Conservation (phyloP, 2,797 vertebrate genomes). For the Podargus strigoides region DNA sequence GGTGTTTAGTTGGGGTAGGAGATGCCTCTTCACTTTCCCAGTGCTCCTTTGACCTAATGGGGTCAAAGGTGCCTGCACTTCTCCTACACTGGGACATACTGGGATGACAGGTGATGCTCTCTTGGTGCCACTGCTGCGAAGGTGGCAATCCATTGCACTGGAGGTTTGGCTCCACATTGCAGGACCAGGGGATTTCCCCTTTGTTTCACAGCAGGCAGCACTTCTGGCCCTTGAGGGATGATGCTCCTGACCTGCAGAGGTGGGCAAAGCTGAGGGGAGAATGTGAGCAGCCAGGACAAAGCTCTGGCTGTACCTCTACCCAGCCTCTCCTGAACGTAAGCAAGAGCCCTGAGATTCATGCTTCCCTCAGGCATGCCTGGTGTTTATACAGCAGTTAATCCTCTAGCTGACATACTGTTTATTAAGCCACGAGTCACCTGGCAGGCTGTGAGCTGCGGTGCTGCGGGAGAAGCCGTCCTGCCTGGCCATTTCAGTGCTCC, state of each 20-base stretch:
- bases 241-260: background rate
- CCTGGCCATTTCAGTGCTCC: background rate
- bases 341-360: background rate
- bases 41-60: background rate
- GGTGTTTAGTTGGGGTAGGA: background rate
- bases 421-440: background rate
- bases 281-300: background rate
- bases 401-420: background rate
- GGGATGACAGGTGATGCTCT: background rate
- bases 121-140: background rate
- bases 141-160: background rate
- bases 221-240: background rate
- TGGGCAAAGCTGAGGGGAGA: background rate
- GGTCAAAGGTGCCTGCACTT: rapidly evolving
- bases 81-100: background rate
- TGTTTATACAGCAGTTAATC: background rate
- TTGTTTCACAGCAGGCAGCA: background rate
- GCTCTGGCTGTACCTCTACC: background rate
- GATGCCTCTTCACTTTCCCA: background rate
- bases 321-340: rapidly evolving
- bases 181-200: background rate
- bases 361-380: background rate
- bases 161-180: background rate
- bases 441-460: background rate
- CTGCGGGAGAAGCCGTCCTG: background rate